These are phyloP conservation scores for Hemistola chrysoprasaria DNA, from an alignment of 2,888 invertebrate species.

Conservation along the genomic window DNA sequence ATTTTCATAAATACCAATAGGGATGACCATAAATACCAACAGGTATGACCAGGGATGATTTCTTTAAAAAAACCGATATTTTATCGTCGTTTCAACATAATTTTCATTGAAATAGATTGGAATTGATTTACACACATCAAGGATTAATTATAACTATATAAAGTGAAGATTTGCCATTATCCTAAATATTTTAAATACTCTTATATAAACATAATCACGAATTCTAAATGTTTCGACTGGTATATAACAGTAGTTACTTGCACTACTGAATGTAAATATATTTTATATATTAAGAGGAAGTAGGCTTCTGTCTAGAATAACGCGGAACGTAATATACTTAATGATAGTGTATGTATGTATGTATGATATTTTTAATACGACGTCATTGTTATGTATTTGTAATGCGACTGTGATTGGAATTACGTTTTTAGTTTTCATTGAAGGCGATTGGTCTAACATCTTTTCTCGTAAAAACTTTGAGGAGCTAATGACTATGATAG, in stretches of 20 bases:
- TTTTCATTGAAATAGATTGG: conserved; percentile 22
- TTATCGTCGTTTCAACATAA: conserved; percentile 7
- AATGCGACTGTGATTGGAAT: background rate
- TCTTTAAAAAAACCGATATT: no score
- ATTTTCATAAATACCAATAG: no score
- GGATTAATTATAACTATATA: background rate
- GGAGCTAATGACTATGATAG: no score
- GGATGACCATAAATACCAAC: no score
- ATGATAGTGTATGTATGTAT: conserved; percentile 52
- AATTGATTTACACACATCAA: conserved; percentile 25
- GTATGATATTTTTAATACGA: conserved; percentile 28
- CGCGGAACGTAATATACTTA: conserved; percentile 35
- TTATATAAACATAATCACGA: conserved; percentile 55
- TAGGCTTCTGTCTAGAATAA: conserved; percentile 28
- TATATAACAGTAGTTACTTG: conserved; percentile 42
- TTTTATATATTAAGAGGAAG: conserved; percentile 45
- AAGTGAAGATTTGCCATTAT: conserved; percentile 35
- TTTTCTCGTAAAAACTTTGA: no score
- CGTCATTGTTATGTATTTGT: background rate
- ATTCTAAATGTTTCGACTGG: conserved; percentile 61
- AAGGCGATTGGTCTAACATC: no score
- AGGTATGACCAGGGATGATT: no score
- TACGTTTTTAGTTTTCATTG: no score
- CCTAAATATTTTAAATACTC: conserved; percentile 34
- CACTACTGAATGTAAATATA: conserved; percentile 61